Base-by-base conservation (phyloP, 2,888 invertebrate species). In the Platynereis dumerilii region DNA sequence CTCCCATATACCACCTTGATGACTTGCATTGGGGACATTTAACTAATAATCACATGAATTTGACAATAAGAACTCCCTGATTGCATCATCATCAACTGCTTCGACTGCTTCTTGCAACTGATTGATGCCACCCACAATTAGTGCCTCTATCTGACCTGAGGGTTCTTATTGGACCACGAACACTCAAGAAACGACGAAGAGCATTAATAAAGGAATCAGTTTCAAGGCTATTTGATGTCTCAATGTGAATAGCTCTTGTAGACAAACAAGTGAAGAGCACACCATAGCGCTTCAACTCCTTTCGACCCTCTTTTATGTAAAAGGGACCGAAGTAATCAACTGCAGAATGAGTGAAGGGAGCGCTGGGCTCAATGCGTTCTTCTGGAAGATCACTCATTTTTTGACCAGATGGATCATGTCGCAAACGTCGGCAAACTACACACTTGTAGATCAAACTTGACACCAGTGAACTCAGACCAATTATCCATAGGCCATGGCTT, bases 281-380 rank as follows among this genome's bases (percentile, higher is more conserved):
- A 2, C 72, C 74, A 70, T 74, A 74, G 7, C 72, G 57, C 63
- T 73, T 76, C 2, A 71, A 10, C 59, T 72, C 73, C 45, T 71
- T 73, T 0, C 75, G 69, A 15, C 75, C 73, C 44, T 70, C 58
- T 60, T 75, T 75, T 0, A 71, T 64, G 2, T 61, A 20, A 17
- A 71, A 76, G 10, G 74, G 75, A 10, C 75, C 75, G 62, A 77
- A 76, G 63, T 69, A 74, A 55, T 76, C 74, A 39, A 74, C 64
- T 17, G 71, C 74, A 61, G 67, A 66, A 56, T 69, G 69, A 1
- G 69, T 71, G 55, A 76, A 76, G 12, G 74, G 73, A 44, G 73
- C 72, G 7, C 61, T 56, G 10, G 71, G 57, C 27, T 68, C 68
- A 7, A 69, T 54, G 0, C 75, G 34, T 17, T 74, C 75, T 20